Evolutionary conservation across 2,797 vertebrate genomes (phyloP).

Genomic region (Siniperca obscura): DNA sequence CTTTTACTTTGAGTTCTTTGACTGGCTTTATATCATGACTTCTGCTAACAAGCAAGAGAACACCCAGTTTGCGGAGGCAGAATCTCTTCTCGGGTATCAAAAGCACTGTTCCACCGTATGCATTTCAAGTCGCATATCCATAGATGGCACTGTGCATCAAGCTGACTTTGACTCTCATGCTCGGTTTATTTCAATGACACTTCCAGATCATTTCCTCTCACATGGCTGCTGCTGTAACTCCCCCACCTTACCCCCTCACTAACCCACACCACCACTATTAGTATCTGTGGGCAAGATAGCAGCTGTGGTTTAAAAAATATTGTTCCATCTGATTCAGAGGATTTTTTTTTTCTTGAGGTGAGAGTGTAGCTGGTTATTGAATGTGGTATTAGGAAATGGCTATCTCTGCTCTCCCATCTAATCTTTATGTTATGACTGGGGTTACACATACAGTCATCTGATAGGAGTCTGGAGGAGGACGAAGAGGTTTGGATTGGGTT

Average conservation of each 20-base stretch:
- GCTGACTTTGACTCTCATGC: constrained; percentile 51
- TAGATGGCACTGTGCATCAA: constrained; percentile 87
- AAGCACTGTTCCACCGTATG: constrained; percentile 52
- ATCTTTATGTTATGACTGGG: constrained; percentile 73
- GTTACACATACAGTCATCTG: constrained; percentile 71
- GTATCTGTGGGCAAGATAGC: constrained; percentile 50
- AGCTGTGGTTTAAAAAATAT: constrained; percentile 50
- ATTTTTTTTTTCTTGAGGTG: constrained; percentile 27
- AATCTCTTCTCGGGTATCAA: constrained; percentile 1
- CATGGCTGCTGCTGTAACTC: constrained; percentile 41
- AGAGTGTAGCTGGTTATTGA: constrained; percentile 48
- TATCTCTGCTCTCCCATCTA: constrained; percentile 60
- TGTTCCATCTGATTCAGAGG: constrained; percentile 45
- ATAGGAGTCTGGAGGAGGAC: constrained; percentile 63
- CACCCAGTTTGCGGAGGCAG: constrained; percentile 4
- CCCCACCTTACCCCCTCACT: background rate
- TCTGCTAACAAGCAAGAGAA: constrained; percentile 16
- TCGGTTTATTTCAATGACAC: constrained; percentile 51
- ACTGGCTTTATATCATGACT: background rate
- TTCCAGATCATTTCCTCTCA: constrained; percentile 57
- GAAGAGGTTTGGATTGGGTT: constrained; percentile 60
- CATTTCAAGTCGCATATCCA: constrained; percentile 79
- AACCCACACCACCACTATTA: constrained; percentile 21
- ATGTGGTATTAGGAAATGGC: constrained; percentile 64
- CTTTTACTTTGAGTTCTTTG: constrained; percentile 16